phyloP scores from a whole-genome alignment of 64 coral and sea anemone genomes.

The Actinia tenebrosa region DNA sequence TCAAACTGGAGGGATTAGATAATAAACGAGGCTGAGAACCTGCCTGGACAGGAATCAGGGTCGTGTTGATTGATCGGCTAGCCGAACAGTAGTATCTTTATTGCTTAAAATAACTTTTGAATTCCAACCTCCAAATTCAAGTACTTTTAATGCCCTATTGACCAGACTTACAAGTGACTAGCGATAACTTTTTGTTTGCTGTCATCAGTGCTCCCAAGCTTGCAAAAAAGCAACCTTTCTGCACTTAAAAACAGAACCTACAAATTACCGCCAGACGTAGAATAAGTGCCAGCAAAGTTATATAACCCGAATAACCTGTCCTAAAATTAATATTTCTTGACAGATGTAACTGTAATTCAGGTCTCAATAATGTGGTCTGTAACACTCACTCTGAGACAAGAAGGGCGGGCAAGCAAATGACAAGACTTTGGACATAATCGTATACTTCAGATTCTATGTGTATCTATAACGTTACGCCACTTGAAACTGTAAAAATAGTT shows the following conservation, averaged over 20 bases:
- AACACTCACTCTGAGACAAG: background rate
- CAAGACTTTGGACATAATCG: too few relatives aligned
- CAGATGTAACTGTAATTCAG: too few relatives aligned
- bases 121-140: background rate
- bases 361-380: background rate
- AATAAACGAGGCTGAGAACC: too few relatives aligned
- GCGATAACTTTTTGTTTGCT: background rate
- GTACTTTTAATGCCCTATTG: background rate
- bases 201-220: background rate
- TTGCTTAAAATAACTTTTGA: background rate
- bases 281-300: background rate
- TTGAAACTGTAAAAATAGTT: too few relatives aligned
- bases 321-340: too few relatives aligned
- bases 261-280: too few relatives aligned
- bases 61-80: background rate
- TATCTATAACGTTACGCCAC: too few relatives aligned
- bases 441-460: too few relatives aligned
- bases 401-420: too few relatives aligned
- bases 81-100: background rate
- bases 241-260: too few relatives aligned
- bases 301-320: background rate
- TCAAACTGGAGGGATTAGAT: too few relatives aligned
- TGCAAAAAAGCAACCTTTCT: background rate
- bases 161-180: background rate
- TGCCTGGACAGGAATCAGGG: background rate